A percentile compares a stretch with the other conserved stretches of the same genome.
phyloP scores from a whole-genome alignment of 2,113 vertebrate species.

The Phalacrocorax carbo region DNA sequence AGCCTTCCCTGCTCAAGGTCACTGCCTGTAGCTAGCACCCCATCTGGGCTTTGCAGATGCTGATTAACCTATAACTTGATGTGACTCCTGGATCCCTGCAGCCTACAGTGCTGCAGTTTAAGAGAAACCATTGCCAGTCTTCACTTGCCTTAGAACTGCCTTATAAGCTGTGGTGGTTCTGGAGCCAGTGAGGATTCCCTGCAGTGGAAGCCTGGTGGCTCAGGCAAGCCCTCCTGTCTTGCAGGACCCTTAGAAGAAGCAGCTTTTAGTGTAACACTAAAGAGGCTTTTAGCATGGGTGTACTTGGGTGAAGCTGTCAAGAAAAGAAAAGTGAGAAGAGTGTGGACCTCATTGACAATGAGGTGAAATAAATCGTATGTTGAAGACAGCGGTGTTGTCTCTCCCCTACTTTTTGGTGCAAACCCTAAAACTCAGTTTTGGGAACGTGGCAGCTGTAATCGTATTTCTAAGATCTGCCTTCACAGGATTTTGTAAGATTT shows the following conservation, averaged over 20 bases:
- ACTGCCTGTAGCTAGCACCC: neutral
- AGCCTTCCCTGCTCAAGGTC: slow-evolving; percentile 21
- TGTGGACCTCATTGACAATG: neutral
- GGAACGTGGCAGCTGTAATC: neutral
- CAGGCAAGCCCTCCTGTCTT: neutral
- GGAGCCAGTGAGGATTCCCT: neutral
- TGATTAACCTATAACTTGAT: neutral
- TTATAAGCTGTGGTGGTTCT: neutral
- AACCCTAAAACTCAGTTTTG: neutral
- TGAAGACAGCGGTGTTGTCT: neutral
- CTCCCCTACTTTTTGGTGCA: neutral
- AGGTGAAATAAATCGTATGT: neutral
- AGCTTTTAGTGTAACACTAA: neutral
- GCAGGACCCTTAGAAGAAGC: neutral
- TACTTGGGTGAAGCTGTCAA: neutral
- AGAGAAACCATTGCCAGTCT: neutral
- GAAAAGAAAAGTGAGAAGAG: neutral
- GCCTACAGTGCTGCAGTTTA: neutral
- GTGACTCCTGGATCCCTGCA: neutral
- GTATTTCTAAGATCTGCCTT: neutral
- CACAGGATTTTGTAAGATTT: neutral
- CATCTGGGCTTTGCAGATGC: slow-evolving; percentile 17
- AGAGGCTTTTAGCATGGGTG: neutral
- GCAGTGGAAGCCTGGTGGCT: neutral
- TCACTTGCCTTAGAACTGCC: neutral